phyloP scores from a whole-genome alignment of 2,113 vertebrate genomes.

The Menura novaehollandiae region DNA sequence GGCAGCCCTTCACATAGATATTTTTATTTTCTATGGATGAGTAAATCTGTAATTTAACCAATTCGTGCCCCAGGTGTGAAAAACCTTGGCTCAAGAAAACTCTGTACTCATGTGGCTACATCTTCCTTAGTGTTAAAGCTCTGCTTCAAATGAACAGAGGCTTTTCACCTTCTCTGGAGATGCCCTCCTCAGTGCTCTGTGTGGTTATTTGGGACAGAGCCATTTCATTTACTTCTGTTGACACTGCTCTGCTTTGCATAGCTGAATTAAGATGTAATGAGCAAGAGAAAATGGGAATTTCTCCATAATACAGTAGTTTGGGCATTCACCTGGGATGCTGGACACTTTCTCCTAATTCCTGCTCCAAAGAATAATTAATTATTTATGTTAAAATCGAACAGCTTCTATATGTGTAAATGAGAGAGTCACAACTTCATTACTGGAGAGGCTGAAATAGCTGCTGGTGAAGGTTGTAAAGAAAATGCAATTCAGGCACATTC shows the following conservation, averaged over 20 bases:
- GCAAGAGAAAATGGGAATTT: neutral
- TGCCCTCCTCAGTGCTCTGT: neutral
- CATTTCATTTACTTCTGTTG: constrained; percentile 30
- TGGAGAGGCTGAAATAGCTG: neutral
- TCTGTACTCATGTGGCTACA: neutral
- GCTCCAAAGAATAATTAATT: constrained; percentile 9
- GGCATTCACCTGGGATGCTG: neutral
- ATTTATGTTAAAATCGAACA: neutral
- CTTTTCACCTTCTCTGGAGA: neutral
- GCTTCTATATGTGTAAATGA: constrained; percentile 14
- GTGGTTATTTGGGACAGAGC: neutral
- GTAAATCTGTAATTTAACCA: neutral
- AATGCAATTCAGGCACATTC: neutral
- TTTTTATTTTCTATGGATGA: neutral
- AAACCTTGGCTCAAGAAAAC: neutral
- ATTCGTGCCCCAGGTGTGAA: neutral
- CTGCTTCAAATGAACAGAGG: neutral
- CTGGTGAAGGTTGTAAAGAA: constrained; percentile 1
- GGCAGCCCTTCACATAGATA: neutral
- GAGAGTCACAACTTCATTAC: constrained; percentile 33
- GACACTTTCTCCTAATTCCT: neutral
- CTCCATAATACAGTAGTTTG: neutral
- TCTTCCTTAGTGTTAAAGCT: neutral
- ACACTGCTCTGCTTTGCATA: neutral
- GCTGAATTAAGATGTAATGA: constrained; percentile 24